These are phyloP conservation scores for Neoaliturus tenellus DNA, from an alignment of 2,888 invertebrate genomes.

Conservation along the genomic window DNA sequence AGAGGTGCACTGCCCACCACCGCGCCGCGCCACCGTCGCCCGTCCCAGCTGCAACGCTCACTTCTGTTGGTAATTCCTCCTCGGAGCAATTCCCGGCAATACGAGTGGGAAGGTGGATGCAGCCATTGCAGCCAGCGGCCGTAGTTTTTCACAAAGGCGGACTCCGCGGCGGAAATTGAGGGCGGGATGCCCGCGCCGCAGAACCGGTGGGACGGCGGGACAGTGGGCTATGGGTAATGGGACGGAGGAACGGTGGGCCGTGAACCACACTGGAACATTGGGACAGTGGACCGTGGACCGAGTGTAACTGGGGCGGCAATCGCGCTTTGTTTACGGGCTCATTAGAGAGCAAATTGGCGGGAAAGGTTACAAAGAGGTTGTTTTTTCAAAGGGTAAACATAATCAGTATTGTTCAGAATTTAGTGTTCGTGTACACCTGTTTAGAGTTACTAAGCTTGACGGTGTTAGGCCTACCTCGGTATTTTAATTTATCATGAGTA, in stretches of 20 bases:
- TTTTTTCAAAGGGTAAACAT: too few species aligned
- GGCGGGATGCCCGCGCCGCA: background rate
- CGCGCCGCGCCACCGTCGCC: background rate
- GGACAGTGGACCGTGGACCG: too few species aligned
- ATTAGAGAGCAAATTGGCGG: too few species aligned
- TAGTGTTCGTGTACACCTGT: too few species aligned
- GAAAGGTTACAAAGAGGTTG: too few species aligned
- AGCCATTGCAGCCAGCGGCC: background rate
- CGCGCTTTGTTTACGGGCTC: too few species aligned
- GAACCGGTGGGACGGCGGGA: background rate
- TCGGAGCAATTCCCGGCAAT: background rate
- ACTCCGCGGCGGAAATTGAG: slow-evolving; percentile 11
- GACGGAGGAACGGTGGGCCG: background rate
- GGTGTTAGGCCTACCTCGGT: too few species aligned
- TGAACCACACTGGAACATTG: too few species aligned
- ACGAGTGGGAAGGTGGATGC: background rate
- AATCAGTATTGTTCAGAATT: too few species aligned
- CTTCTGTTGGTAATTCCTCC: slow-evolving; percentile 6
- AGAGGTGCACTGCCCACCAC: background rate
- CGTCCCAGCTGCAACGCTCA: background rate
- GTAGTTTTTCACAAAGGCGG: slow-evolving; percentile 13
- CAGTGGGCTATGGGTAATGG: background rate
- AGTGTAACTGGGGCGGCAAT: too few species aligned
- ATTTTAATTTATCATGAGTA: too few species aligned
- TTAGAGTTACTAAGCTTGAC: too few species aligned